Base-by-base conservation (phyloP, 2,888 invertebrate species). In the Halictus ligatus region DNA sequence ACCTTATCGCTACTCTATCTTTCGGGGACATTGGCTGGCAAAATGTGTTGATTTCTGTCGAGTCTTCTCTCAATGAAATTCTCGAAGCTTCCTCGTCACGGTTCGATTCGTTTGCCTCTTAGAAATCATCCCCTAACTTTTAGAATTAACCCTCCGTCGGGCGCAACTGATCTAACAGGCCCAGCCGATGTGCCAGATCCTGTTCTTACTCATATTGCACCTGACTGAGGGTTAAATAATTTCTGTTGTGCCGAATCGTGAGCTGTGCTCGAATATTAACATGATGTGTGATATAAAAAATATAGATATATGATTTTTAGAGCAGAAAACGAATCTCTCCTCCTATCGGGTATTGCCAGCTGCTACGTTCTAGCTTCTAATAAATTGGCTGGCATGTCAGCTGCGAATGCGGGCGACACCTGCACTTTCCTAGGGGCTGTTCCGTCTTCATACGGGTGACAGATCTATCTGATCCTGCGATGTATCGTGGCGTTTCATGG, bases 401-500 rank as follows among this genome's bases (percentile, higher is more conserved):
- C 5, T 54, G n/a, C 50, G 40, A 40, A 48, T 73, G 60, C 78
- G 21, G 48, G 54, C 40, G 75, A 15, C 79, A 79, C 84, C 72
- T 85, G 84, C 75, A 79, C 75, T 84, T 74, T 64, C 35, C 29
- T 43, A 3, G 18, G 72, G 29, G 54, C 21, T 60, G 71, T 84
- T 67, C 72, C 75, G 13, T 48, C 60, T 50, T n/a, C 12, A 29
- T 54, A 75, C 50, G 35, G 75, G 4, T 64, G 78, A 60, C 84
- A 64, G 75, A 46, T 60, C 73, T 72, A 75, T 84, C 78, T n/a
- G 72, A 71, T 18, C 60, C 18, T 12, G 67, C 64, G 12, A 48
- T 75, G 54, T 71, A 25, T n/a, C 48, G 43, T 58, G 64, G 18
- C 71, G 21, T n/a, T 78, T 69, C 29, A 29, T 58, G n/a, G 7